Base-by-base conservation (phyloP, 2,888 invertebrate genomes). In the Plebejus argus region DNA sequence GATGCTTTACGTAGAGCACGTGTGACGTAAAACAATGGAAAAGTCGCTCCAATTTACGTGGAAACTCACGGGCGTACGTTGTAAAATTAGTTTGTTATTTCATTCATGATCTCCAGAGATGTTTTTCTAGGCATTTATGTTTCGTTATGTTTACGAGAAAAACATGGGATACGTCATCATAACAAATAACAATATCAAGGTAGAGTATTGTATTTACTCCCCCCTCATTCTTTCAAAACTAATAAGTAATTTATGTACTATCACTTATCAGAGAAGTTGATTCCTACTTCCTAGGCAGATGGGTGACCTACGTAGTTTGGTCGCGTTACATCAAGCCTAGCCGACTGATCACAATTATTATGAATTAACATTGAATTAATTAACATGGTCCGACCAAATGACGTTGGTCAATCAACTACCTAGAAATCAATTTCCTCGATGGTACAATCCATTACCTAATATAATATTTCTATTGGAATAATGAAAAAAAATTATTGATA, bases 21-120 rank as follows among this genome's bases (percentile, higher is more conserved):
- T 53, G 74, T 74, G 74, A 74, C 74, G 74, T 74, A 53, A 74
- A 74, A 74, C 74, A 74, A 74, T 74, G 74, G 74, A 74, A 74
- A 74, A 74, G 74, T 74, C 74, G 74, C 28, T 74, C 74, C 74
- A 74, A 18, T 74, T 74, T 53, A 74, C 53, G 49, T 74, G 74
- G 74, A 74, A 74, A 74, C 18, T 74, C 23, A 74, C 74, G 45
- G 28, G 49, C 15, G 20, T 53, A 74, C 74, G 74, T 53, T 28
- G 28, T 49, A 74, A 74, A 74, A 74, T 74, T 74, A 74, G 74
- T 28, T 71, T 39, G 35, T 71, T 39, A 28, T 45, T 23, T 74
- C 74, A 74, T 74, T 74, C 74, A 74, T 23, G 23, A 28, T 74
- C 53, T 74, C 71, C 49, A 28, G 18, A 20, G 0, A 28, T 53